These are phyloP conservation scores for Drosophila recens DNA, from an alignment of 2,888 invertebrate genomes.

Conservation along the genomic window DNA sequence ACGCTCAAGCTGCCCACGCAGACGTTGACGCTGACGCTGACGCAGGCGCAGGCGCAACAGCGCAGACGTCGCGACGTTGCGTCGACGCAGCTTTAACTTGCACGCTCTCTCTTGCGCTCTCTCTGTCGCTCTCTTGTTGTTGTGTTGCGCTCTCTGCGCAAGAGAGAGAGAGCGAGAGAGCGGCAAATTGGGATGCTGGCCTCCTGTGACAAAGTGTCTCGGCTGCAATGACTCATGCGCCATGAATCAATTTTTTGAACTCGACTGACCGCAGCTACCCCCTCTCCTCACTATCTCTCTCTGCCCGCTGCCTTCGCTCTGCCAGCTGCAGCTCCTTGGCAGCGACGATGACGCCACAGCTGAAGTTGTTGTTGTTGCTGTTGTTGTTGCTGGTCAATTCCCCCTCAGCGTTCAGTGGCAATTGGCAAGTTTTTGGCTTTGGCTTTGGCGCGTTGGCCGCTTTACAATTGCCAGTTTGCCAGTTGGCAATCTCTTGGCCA, in stretches of 20 bases:
- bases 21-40: slow-evolving; percentile 1
- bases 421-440: slow-evolving; percentile 34
- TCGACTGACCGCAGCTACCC: slow-evolving; percentile 51
- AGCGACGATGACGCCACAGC: slow-evolving; percentile 39
- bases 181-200: slow-evolving; percentile 53
- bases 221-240: slow-evolving; percentile 58
- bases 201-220: slow-evolving; percentile 47
- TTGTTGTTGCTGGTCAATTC: slow-evolving; percentile 21
- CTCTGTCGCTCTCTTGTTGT: slow-evolving; percentile 6
- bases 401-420: slow-evolving; percentile 21
- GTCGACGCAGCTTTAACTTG: slow-evolving; percentile 15
- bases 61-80: slow-evolving; percentile 9
- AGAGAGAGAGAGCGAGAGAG: neutral
- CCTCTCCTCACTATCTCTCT: neutral
- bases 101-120: neutral
- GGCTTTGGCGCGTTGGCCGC: slow-evolving; percentile 58
- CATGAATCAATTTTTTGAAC: slow-evolving; percentile 76
- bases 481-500: slow-evolving; percentile 63
- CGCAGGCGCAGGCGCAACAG: neutral
- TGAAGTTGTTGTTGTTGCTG: neutral
- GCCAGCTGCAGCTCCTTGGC: slow-evolving; percentile 27
- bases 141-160: neutral
- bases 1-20: slow-evolving; percentile 62
- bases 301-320: neutral
- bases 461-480: slow-evolving; percentile 46